Base-by-base conservation (phyloP, 2,888 invertebrate species). In the Lissonota sp. region DNA sequence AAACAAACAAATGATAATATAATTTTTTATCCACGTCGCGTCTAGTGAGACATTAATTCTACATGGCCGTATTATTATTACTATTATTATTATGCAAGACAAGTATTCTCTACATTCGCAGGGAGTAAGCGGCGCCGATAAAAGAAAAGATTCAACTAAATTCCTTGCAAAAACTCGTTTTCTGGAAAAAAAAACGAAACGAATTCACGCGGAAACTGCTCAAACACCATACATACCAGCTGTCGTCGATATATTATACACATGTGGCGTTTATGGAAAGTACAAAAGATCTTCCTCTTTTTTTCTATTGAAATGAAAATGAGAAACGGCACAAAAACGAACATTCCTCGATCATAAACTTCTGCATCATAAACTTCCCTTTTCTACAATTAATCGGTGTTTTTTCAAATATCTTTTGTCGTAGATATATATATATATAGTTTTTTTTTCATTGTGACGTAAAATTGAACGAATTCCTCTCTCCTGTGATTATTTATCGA, bases 221-320 rank as follows among this genome's bases (percentile, higher is more conserved):
- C 87, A 88, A 89, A 84, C 77, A 84, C 26, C 26, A 26, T 26
- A 26, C 3, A 83, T n/a, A n/a, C n/a, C 83, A 51, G 53, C 64
- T 37, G 7, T 71, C 79, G 72, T 80, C 60, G 60, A 82, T 83
- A 86, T 12, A 44, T 26, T 26, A 26, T 66, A 51, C 40, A 26
- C 72, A 79, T 67, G 83, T 75, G 85, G 85, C 83, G 76, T 84
- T 26, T 26, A 86, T 87, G 84, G 85, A 89, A 88, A 90, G 90
- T 90, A 90, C 90, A 90, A 90, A 89, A 86, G 84, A 85, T 84
- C 85, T 88, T 89, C 81, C 80, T 84, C 85, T 77, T 12, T 58
- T 74, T 79, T 63, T 81, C 75, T 67, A 57, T 26, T 26, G 26
- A 62, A 53, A 58, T 12, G 53, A 51, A 67, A 58, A 26, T 39